Evolutionary conservation across 2,888 invertebrate genomes (phyloP).

Genomic region (Pharmacophagus antenor): DNA sequence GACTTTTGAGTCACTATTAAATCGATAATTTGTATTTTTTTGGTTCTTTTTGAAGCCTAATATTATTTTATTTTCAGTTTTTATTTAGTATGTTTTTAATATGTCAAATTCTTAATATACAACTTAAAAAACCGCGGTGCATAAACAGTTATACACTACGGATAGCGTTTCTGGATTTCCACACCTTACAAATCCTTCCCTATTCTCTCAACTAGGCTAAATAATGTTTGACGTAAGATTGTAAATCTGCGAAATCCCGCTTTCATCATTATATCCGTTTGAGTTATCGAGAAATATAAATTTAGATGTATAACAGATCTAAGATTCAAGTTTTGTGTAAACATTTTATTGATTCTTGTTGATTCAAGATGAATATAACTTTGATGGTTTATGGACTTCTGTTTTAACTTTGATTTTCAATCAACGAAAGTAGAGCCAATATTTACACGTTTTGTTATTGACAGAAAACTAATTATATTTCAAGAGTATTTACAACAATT

Average conservation of each 20-base stretch:
- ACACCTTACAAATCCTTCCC: slow-evolving; percentile 25
- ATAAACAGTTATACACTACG: slow-evolving; percentile 17
- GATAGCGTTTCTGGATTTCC: slow-evolving; percentile 1
- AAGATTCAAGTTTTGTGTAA: slow-evolving; percentile 27
- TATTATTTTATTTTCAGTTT: no score
- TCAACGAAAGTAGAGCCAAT: background rate
- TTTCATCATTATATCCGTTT: slow-evolving; percentile 36
- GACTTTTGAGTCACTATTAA: no score
- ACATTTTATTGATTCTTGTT: slow-evolving; percentile 28
- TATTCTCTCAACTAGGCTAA: slow-evolving; percentile 26
- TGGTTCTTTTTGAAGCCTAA: no score
- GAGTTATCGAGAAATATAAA: slow-evolving; percentile 36
- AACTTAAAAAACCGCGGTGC: slow-evolving; percentile 26
- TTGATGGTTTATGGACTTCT: slow-evolving; percentile 11
- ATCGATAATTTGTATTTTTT: no score
- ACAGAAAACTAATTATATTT: background rate
- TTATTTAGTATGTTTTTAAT: background rate
- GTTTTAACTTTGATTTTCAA: slow-evolving; percentile 21
- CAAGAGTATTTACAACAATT: background rate
- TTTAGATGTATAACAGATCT: slow-evolving; percentile 32
- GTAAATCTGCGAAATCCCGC: slow-evolving; percentile 35
- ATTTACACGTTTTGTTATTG: slow-evolving; percentile 1
- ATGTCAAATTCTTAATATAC: background rate
- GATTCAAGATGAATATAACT: slow-evolving; percentile 21
- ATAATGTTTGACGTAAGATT: slow-evolving; percentile 33